phyloP scores from a whole-genome alignment of 2,113 vertebrate species.

The Etheostoma spectabile region DNA sequence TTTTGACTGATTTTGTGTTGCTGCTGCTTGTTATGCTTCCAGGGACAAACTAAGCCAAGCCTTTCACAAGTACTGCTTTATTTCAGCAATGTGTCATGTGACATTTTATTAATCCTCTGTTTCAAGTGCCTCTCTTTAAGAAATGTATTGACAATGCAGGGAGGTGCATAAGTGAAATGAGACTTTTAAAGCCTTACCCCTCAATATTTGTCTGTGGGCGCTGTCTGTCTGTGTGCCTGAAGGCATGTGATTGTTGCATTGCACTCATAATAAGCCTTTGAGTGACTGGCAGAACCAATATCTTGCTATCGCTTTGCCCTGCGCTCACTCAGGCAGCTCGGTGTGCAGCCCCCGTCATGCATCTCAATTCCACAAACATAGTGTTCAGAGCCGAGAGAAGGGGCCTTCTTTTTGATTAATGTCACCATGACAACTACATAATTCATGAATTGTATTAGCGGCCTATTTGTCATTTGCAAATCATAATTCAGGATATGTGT shows the following conservation, averaged over 20 bases:
- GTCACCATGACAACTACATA: constrained; percentile 85
- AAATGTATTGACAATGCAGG: constrained; percentile 2
- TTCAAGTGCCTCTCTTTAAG: neutral
- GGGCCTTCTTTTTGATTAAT: constrained; percentile 81
- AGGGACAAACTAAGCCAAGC: neutral
- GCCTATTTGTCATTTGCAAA: constrained; percentile 84
- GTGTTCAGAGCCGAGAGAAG: constrained; percentile 72
- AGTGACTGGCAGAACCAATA: constrained; percentile 80
- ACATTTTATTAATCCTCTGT: neutral
- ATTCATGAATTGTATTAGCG: constrained; percentile 86
- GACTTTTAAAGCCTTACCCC: constrained; percentile 52
- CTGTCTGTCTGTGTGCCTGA: constrained; percentile 68
- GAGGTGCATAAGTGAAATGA: constrained; percentile 21
- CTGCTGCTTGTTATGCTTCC: constrained; percentile 23
- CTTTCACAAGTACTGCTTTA: neutral
- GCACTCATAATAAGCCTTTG: constrained; percentile 77
- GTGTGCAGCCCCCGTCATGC: constrained; percentile 69
- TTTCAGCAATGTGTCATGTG: neutral
- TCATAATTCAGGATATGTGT: constrained; percentile 79
- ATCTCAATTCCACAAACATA: constrained; percentile 85
- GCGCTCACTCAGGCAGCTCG: constrained; percentile 65
- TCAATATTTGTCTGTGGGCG: constrained; percentile 58
- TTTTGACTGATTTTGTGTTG: constrained; percentile 27
- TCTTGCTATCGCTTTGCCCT: constrained; percentile 71
- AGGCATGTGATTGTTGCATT: constrained; percentile 72